Evolutionary conservation across 2,797 vertebrate genomes (phyloP).

Genomic region (Falco naumanni): DNA sequence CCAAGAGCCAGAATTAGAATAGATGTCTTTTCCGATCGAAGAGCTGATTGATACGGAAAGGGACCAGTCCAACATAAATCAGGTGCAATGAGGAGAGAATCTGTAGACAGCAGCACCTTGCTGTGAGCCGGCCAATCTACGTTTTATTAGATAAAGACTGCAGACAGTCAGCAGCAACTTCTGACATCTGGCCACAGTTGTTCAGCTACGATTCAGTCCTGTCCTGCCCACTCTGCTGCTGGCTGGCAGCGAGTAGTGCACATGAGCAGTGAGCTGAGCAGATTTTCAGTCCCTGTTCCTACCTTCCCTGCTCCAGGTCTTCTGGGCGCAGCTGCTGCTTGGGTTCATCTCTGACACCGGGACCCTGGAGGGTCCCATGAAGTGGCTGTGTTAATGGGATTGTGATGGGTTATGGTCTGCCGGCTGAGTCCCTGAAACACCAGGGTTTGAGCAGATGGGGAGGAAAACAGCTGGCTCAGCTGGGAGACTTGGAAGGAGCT

Average conservation of each 20-base stretch:
- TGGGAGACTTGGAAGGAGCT: neutral
- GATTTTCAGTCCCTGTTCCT: neutral
- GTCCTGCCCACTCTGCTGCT: neutral
- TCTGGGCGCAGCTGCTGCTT: neutral
- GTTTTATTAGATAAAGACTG: slow-evolving; percentile 27
- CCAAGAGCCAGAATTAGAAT: neutral
- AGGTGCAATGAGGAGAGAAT: neutral
- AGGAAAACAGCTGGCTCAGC: neutral
- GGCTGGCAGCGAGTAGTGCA: neutral
- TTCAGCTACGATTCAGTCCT: neutral
- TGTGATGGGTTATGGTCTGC: neutral
- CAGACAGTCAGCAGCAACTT: neutral
- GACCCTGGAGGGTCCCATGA: neutral
- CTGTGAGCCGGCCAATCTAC: neutral
- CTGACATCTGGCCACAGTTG: neutral
- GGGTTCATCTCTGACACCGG: neutral
- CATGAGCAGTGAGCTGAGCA: neutral
- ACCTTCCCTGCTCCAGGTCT: neutral
- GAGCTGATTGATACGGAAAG: slow-evolving; percentile 43
- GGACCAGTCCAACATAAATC: slow-evolving; percentile 34
- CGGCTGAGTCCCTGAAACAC: slow-evolving; percentile 9
- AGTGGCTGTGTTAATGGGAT: neutral
- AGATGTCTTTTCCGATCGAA: slow-evolving; percentile 7
- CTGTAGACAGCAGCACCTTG: slow-evolving; percentile 19
- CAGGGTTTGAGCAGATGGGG: neutral